Evolutionary conservation across 2,888 invertebrate genomes (phyloP).

Genomic region (Cephus pulcher): DNA sequence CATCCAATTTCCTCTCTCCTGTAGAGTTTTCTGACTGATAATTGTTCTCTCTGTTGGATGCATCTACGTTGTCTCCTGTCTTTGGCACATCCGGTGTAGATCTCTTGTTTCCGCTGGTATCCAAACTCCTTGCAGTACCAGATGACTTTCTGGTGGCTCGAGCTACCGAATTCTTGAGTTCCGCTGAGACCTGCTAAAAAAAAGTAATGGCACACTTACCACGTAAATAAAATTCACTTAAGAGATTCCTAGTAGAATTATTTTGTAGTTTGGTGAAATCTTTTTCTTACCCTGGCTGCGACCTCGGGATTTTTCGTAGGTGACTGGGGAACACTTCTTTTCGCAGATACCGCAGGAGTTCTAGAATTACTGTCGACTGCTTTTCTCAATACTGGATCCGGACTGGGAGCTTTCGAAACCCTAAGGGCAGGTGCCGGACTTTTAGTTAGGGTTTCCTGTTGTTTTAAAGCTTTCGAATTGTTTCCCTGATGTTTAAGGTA

Average conservation of each 20-base stretch:
- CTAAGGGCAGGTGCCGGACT: conserved; percentile 27
- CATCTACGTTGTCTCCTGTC: conserved; percentile 34
- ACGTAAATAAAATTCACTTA: not conserved
- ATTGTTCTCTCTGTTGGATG: conserved; percentile 11
- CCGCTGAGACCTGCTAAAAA: not conserved
- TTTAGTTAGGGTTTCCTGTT: conserved; percentile 3
- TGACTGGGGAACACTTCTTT: conserved; percentile 38
- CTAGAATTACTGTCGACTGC: conserved; percentile 25
- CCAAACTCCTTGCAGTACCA: not conserved
- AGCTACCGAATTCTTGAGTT: not conserved
- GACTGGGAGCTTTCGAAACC: conserved; percentile 48
- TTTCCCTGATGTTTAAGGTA: not conserved
- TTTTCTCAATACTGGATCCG: conserved; percentile 39
- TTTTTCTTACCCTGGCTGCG: conserved; percentile 36
- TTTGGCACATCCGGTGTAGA: conserved; percentile 6
- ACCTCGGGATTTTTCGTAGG: conserved; percentile 45
- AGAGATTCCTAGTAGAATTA: not conserved
- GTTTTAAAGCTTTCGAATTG: not conserved
- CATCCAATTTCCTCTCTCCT: not conserved
- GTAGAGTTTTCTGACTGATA: not conserved
- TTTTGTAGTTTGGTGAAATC: not conserved
- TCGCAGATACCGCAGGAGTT: conserved; percentile 14
- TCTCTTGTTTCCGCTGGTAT: conserved; percentile 24
- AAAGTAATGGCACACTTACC: not conserved
- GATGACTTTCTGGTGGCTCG: conserved; percentile 15